Conservation (phyloP, 2,797 vertebrate species). For the Antennarius maculatus region DNA sequence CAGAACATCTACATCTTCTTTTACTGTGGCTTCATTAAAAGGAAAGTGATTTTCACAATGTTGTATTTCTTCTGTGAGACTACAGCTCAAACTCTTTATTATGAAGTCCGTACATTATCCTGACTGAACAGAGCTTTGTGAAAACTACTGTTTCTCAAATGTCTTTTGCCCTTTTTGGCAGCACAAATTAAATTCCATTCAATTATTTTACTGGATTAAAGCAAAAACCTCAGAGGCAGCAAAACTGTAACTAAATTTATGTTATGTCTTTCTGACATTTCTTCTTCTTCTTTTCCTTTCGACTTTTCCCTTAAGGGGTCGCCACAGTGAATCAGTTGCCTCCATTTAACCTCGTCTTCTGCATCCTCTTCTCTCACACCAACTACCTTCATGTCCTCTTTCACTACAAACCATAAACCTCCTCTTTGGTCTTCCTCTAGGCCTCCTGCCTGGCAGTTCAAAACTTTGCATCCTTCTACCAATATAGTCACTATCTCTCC, state of each 20-base stretch:
- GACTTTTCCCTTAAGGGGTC: too few relatives aligned
- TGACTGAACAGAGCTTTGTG: conserved; percentile 8
- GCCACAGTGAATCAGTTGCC: too few relatives aligned
- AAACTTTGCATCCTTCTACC: too few relatives aligned
- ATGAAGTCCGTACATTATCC: conserved; percentile 9
- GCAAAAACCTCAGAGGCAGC: conserved; percentile 1
- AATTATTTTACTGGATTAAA: background rate
- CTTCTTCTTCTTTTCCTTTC: too few relatives aligned
- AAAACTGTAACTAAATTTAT: conserved; percentile 7
- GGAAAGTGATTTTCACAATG: conserved; percentile 4
- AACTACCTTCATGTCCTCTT: too few relatives aligned
- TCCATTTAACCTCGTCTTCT: too few relatives aligned
- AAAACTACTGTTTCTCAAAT: conserved; percentile 10
- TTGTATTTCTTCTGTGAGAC: conserved; percentile 7
- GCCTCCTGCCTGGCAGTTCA: too few relatives aligned
- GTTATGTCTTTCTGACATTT: conserved; percentile 10
- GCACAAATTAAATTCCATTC: conserved; percentile 4
- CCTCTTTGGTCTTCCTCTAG: too few relatives aligned
- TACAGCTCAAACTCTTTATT: conserved; percentile 8
- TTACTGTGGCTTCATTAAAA: conserved; percentile 6
- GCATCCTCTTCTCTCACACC: too few relatives aligned
- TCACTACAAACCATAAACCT: too few relatives aligned
- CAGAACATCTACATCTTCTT: background rate
- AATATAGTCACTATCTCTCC: too few relatives aligned
- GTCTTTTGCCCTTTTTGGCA: background rate